phyloP scores from a whole-genome alignment of 2,113 vertebrate species.

The Acrocephalus arundinaceus region DNA sequence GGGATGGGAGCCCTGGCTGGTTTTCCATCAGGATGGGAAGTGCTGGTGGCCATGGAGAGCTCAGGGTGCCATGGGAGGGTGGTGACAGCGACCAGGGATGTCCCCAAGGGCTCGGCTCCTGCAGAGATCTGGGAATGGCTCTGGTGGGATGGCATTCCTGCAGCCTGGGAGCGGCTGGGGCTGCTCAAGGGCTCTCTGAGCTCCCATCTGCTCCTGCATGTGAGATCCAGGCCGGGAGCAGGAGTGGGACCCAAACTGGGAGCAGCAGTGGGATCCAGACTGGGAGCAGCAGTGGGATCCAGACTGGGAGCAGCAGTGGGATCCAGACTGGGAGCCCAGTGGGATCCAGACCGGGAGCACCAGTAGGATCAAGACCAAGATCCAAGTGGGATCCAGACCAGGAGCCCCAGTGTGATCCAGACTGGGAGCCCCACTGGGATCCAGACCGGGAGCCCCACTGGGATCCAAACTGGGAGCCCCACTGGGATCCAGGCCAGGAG shows the following conservation, averaged over 20 bases:
- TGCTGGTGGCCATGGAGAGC: fast-evolving
- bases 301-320: no score
- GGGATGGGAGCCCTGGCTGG: not conserved
- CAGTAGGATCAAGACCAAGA: not conserved
- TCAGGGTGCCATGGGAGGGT: fast-evolving
- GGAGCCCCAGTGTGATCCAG: no score
- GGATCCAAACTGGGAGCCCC: not conserved
- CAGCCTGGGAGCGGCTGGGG: not conserved
- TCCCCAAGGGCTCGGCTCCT: not conserved
- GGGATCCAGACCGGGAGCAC: no score
- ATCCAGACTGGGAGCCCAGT: no score
- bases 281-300: not conserved
- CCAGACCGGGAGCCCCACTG: not conserved
- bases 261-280: not conserved
- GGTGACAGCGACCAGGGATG: not conserved
- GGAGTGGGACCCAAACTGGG: no score
- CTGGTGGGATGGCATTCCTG: not conserved
- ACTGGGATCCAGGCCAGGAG: not conserved
- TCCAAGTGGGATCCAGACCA: not conserved
- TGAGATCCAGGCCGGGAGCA: fast-evolving
- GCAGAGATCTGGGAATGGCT: not conserved
- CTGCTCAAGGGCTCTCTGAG: not conserved
- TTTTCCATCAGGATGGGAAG: not conserved
- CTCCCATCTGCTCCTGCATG: not conserved
- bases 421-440: not conserved